Conservation (phyloP, 2,797 vertebrate genomes). For the Sebastes nivosus region DNA sequence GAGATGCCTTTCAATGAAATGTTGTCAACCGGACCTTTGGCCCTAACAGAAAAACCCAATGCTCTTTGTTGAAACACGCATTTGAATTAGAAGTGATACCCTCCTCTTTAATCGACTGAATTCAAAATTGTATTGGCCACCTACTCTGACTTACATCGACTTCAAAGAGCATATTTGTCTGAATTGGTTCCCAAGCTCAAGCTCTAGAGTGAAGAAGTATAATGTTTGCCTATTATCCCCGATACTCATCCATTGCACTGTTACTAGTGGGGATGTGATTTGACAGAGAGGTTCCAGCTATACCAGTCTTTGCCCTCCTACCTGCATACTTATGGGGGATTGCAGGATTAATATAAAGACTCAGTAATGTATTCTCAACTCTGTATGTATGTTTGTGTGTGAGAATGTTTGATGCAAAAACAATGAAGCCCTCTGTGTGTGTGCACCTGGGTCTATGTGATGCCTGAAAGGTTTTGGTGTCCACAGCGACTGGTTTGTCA, state of each 20-base stretch:
- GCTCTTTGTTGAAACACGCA: constrained; percentile 9
- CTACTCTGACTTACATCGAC: constrained; percentile 20
- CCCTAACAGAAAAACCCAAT: background rate
- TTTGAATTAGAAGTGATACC: constrained; percentile 25
- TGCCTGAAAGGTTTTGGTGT: constrained; percentile 44
- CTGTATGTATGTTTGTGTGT: background rate
- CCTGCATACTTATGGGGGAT: constrained; percentile 48
- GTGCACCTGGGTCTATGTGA: constrained; percentile 31
- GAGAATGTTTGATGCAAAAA: constrained; percentile 32
- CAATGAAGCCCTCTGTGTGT: constrained; percentile 26
- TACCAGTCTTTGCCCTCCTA: constrained; percentile 39
- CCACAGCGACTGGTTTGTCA: constrained; percentile 26
- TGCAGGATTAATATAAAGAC: constrained; percentile 26
- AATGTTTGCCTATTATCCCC: constrained; percentile 39
- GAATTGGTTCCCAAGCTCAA: constrained; percentile 18
- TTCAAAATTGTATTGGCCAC: constrained; percentile 17
- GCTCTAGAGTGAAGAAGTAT: constrained; percentile 29
- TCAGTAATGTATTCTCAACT: constrained; percentile 43
- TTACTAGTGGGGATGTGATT: constrained; percentile 23
- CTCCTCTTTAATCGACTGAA: constrained; percentile 4
- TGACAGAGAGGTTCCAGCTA: constrained; percentile 42
- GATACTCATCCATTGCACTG: background rate
- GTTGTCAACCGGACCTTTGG: background rate
- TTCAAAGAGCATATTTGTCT: constrained; percentile 43
- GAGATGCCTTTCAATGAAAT: background rate